Base-by-base conservation (phyloP, 1,140 invertebrate species). In the Euura saliciscinereae region DNA sequence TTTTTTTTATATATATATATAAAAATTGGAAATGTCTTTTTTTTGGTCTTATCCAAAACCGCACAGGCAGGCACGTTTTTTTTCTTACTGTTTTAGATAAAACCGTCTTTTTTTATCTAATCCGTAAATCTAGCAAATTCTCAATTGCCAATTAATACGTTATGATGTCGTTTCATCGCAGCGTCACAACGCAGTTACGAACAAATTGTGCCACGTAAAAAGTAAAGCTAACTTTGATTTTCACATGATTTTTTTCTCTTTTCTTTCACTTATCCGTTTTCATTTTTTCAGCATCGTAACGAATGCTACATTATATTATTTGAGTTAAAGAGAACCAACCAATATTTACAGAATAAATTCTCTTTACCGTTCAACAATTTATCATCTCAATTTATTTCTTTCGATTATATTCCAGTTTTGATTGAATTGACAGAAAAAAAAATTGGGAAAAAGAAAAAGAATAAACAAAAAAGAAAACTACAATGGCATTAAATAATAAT, bases 331-430 rank as follows among this genome's bases (percentile, higher is more conserved):
- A 46, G 68, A 69, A 69, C 71, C 69, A 79, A 82, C 79, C 80
- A 80, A 81, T 82, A 82, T 82, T 79, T 83, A 82, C 80, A 82
- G 71, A 82, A 78, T 76, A 77, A 71, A 79, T 79, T 78, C 78
- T 80, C 76, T 79, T 75, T 59, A 73, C 71, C 59, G 7, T 44
- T 28, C 28, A 46, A 75, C 73, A 75, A 43, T 67, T 67, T 71
- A 67, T 59, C 6, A 51, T 51, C 11, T 51, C 43, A 10, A 71
- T 71, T 74, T 69, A 44, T 71, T 68, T 59, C 13, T 59, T 59
- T n/a, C 13, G 8, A 46, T 69, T 69, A 68, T 72, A 13, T 4
- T 69, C 66, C 43, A 64, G 28, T 71, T 67, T 42, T 66, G 69
- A n/a, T n/a, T n/a, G n/a, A n/a, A n/a, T n/a, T n/a, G n/a, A n/a